Evolutionary conservation across 2,113 vertebrate genomes (phyloP).

Genomic region (Spilogale gracilis): DNA sequence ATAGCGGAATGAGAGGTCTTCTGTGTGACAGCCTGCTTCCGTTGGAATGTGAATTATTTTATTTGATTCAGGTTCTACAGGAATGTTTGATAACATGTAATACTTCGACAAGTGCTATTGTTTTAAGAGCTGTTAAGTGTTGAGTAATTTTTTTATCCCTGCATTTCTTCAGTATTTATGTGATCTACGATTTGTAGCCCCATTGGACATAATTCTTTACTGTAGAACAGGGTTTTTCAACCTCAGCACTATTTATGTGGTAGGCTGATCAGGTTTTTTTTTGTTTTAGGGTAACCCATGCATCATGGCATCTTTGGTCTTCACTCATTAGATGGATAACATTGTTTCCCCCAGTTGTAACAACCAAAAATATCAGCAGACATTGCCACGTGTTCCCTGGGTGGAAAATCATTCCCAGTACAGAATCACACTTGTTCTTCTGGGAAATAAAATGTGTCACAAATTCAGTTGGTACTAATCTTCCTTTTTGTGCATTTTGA

Average conservation of each 20-base stretch:
- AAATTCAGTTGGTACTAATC: not conserved
- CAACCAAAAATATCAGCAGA: not conserved
- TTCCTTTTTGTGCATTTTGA: slow-evolving; percentile 36
- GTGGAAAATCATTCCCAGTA: not conserved
- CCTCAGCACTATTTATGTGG: not conserved
- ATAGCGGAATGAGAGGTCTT: not conserved
- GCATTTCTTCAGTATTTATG: not conserved
- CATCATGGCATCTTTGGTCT: not conserved
- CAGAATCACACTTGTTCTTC: slow-evolving; percentile 14
- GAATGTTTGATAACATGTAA: not conserved
- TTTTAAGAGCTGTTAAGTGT: not conserved
- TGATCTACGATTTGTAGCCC: not conserved
- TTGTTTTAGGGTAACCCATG: not conserved
- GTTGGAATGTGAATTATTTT: not conserved
- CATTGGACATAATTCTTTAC: not conserved
- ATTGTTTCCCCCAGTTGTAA: not conserved
- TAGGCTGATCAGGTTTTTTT: not conserved
- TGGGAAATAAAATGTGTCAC: not conserved
- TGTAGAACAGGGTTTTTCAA: not conserved
- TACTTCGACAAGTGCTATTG: not conserved
- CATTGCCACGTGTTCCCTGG: not conserved
- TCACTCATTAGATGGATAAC: not conserved
- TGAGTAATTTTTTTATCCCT: not conserved
- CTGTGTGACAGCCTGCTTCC: not conserved
- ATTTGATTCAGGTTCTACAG: not conserved